Evolutionary conservation across 2,113 vertebrate species (phyloP).

Genomic region (Pavo muticus): DNA sequence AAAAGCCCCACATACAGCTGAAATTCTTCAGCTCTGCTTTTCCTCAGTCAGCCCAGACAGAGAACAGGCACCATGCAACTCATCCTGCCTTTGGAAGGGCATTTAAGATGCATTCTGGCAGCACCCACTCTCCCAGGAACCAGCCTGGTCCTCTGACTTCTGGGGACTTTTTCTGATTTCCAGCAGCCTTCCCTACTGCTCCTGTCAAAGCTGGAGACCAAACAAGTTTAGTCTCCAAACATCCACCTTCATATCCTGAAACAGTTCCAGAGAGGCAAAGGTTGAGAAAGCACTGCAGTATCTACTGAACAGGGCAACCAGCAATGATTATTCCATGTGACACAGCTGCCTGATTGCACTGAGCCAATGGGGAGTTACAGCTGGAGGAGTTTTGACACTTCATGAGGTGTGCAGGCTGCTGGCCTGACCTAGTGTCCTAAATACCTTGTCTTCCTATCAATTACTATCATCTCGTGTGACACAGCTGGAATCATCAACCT

Average conservation of each 20-base stretch:
- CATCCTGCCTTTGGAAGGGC: background rate
- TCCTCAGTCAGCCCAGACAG: background rate
- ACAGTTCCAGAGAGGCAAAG: background rate
- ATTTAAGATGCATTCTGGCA: background rate
- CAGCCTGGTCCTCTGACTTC: accelerated
- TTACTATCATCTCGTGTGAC: background rate
- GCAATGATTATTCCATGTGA: background rate
- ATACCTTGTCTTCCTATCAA: constrained; percentile 1
- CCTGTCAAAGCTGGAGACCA: background rate
- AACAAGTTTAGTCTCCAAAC: background rate
- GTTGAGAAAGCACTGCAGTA: background rate
- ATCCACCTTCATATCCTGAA: background rate
- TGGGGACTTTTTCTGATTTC: background rate
- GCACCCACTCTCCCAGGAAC: background rate
- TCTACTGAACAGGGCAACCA: background rate
- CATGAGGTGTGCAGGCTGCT: background rate
- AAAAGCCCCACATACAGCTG: background rate
- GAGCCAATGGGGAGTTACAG: background rate
- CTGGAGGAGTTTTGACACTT: background rate
- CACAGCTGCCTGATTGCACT: background rate
- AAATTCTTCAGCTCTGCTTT: background rate
- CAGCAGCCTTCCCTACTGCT: background rate
- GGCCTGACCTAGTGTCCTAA: constrained; percentile 23
- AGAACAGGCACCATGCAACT: background rate
- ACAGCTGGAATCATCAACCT: background rate